These are phyloP conservation scores for Tethya wilhelma DNA, from an alignment of 37 sponge, comb jelly and placozoan species.

Conservation along the genomic window DNA sequence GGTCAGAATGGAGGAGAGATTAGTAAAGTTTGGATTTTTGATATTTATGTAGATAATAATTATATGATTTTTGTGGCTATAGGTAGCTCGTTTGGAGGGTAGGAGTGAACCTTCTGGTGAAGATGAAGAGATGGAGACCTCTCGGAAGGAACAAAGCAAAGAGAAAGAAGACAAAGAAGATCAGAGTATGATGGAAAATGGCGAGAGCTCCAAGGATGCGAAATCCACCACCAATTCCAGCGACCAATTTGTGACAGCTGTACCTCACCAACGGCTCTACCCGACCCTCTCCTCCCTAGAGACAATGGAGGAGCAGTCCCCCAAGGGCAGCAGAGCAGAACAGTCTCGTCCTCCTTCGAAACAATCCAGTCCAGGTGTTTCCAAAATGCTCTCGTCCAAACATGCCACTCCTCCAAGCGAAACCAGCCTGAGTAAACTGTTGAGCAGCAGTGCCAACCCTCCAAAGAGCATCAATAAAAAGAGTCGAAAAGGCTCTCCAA, in stretches of 20 bases:
- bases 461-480: neutral
- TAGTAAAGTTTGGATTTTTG: no score
- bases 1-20: no score
- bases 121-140: no score
- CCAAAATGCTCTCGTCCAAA: neutral
- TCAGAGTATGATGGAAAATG: neutral
- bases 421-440: neutral
- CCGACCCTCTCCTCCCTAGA: constrained; percentile 21
- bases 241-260: constrained; percentile 1
- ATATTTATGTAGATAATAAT: no score
- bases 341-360: neutral
- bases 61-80: no score
- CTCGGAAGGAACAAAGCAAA: no score
- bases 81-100: no score
- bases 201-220: neutral
- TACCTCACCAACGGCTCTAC: constrained; percentile 22
- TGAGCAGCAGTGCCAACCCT: neutral
- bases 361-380: neutral
- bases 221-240: neutral
- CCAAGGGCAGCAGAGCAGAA: neutral
- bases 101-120: no score
- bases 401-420: neutral
- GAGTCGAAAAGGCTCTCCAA: neutral
- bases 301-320: neutral
- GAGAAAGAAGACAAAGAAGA: neutral